phyloP scores from a whole-genome alignment of 2,113 vertebrate genomes.

The Antidorcas marsupialis region DNA sequence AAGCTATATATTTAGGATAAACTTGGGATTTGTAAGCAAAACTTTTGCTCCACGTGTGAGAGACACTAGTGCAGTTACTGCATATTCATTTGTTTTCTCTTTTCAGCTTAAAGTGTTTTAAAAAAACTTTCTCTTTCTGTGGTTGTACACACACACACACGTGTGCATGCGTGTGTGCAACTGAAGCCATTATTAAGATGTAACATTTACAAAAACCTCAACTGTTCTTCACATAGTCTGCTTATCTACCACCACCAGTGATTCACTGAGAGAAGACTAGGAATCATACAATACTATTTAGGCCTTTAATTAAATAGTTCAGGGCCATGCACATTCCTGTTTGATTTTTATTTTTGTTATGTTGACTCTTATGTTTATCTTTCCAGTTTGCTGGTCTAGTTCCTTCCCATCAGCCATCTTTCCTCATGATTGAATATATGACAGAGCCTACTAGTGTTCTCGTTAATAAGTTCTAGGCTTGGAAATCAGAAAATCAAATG shows the following conservation, averaged over 20 bases:
- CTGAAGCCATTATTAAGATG: background rate
- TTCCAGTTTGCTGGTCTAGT: background rate
- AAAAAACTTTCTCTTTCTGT: background rate
- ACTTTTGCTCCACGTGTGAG: background rate
- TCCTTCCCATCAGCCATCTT: background rate
- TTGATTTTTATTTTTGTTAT: background rate
- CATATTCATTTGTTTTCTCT: background rate
- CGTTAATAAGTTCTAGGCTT: background rate
- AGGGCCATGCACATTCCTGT: background rate
- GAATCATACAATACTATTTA: background rate
- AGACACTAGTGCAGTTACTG: background rate
- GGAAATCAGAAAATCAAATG: background rate
- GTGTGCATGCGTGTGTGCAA: background rate
- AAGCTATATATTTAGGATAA: background rate
- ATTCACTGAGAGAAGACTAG: rapidly evolving
- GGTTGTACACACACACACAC: background rate
- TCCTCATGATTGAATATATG: background rate
- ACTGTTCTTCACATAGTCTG: background rate
- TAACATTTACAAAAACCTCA: background rate
- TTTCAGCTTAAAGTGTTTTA: background rate
- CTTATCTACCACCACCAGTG: background rate
- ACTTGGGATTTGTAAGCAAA: background rate
- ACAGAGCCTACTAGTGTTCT: background rate
- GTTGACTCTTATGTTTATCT: background rate
- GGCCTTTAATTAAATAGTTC: background rate